Evolutionary conservation across 2,888 invertebrate genomes (phyloP).

Genomic region (Diarsia brunnea): DNA sequence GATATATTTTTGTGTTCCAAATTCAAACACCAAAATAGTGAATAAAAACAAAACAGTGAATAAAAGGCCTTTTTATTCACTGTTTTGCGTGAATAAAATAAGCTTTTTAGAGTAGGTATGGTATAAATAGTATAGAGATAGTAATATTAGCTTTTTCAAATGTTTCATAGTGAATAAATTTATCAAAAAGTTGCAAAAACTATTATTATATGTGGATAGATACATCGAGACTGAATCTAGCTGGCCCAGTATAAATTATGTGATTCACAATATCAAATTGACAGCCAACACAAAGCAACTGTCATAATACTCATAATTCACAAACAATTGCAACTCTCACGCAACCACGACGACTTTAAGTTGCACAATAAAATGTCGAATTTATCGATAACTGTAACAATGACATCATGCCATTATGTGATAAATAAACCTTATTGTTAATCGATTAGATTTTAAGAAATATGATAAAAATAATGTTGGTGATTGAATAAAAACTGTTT

Average conservation of each 20-base stretch:
- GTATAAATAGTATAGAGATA: no score
- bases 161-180: no score
- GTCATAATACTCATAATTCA: slow-evolving; percentile 16
- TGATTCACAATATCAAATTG: slow-evolving; percentile 18
- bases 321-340: slow-evolving; percentile 40
- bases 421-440: slow-evolving; percentile 44
- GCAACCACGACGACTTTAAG: slow-evolving; percentile 24
- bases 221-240: neutral
- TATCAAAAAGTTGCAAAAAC: neutral
- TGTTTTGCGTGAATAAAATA: no score
- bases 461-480: slow-evolving; percentile 37
- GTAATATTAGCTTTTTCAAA: no score
- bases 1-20: no score
- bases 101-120: no score
- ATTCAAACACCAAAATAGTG: no score
- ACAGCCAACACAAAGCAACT: slow-evolving; percentile 11
- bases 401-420: slow-evolving; percentile 50
- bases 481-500: slow-evolving; percentile 10
- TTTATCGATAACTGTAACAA: slow-evolving; percentile 51
- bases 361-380: slow-evolving; percentile 47
- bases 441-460: slow-evolving; percentile 51
- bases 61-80: no score
- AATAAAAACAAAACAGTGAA: no score
- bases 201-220: neutral
- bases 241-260: neutral